Base-by-base conservation (phyloP, 2,888 invertebrate species). In the Pachycephus smyrnensis region DNA sequence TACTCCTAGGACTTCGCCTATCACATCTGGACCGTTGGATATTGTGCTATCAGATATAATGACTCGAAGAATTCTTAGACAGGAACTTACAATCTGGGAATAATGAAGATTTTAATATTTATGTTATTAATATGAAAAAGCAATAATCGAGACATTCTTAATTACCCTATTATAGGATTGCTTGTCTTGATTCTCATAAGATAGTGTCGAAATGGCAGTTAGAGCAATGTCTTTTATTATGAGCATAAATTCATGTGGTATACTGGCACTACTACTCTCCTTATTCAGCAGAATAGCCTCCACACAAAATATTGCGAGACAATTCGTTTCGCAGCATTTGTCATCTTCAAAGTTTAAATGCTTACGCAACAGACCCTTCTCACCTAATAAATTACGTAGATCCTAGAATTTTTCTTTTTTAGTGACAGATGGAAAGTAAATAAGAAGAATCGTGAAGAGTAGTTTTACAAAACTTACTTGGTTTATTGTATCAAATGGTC, bases 1-100 rank as follows among this genome's bases (percentile, higher is more conserved):
- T 4, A 90, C 80, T 55, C 91, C 91, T 73, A 90, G 84, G 75
- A 89, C 82, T 80, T 89, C 87, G 6, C 91, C 91, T 12, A 87
- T 79, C n/a, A 81, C 82, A 32, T 89, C 85, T 15, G 84, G 73
- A 69, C 85, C 81, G 32, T 82, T 77, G 12, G 82, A 76, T 1
- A 79, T 71, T 12, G 35, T 31, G 12, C 84, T 88, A 37, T 85
- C 82, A 15, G 69, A 31, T 30, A 85, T 80, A 37, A 88, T 78
- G 31, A 82, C 82, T 30, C 85, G 83, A 36, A 90, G 78, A 74
- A 90, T 85, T 75, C 85, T 84, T 77, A 91, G 77, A 71, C 90
- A 88, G 4, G 83, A 80, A 74, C 80, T 82, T 37, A 86, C 76
- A 15, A 85, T 85, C 91, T 91, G 79, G 32, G 85, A 87, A 40